These are phyloP conservation scores for Axinella damicornis DNA, from an alignment of 37 sponge, comb jelly and placozoan species.

Conservation along the genomic window DNA sequence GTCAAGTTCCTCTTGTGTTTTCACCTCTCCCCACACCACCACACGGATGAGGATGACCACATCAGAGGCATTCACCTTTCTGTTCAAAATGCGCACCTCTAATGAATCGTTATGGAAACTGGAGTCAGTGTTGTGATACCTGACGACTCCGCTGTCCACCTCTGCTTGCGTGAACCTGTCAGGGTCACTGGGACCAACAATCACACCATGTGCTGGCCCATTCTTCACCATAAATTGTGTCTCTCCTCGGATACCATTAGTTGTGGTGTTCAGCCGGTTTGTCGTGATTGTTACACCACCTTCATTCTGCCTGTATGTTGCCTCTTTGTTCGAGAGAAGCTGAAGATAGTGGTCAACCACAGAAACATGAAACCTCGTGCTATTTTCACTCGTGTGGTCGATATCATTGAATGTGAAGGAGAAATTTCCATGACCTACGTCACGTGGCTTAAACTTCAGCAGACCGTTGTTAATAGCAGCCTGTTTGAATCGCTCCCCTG, in stretches of 20 bases:
- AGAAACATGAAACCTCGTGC: not conserved
- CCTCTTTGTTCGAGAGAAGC: not conserved
- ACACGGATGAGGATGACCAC: not conserved
- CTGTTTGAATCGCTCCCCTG: conserved; percentile 51
- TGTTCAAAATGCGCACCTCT: conserved; percentile 15
- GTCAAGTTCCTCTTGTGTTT: not conserved
- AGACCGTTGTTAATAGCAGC: conserved; percentile 29
- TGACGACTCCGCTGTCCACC: not conserved
- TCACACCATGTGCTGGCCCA: conserved; percentile 18
- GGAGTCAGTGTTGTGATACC: conserved; percentile 20
- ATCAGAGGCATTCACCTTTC: not conserved
- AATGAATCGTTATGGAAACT: conserved; percentile 23
- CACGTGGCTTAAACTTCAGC: conserved; percentile 18
- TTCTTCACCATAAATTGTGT: conserved; percentile 24
- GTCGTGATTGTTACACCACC: not conserved
- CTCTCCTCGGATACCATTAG: conserved; percentile 41
- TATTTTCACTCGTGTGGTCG: not conserved
- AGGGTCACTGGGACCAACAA: not conserved
- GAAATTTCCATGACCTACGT: conserved; percentile 1
- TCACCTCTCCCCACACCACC: conserved; percentile 27
- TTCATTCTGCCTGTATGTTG: conserved; percentile 35
- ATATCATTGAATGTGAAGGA: conserved; percentile 40
- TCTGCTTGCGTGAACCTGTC: conserved; percentile 35
- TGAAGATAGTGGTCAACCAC: not conserved
- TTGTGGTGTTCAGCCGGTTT: conserved; percentile 18